Conservation (phyloP, 1,140 invertebrate species). For the Uloborus diversus region DNA sequence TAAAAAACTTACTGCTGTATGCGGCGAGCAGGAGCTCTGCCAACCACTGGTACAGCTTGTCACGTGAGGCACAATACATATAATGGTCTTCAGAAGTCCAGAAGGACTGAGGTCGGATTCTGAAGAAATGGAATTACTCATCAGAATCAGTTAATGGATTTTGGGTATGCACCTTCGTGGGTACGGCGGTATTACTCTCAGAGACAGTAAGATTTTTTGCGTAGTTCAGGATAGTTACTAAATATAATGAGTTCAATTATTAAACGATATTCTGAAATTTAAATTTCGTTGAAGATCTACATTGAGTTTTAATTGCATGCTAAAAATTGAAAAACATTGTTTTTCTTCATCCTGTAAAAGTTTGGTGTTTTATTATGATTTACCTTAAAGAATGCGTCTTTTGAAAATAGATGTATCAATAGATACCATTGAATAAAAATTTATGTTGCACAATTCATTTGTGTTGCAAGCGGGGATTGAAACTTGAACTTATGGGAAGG, state of each 20-base stretch:
- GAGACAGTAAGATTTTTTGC: no score
- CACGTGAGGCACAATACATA: slow-evolving; percentile 26
- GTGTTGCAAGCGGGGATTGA: no score
- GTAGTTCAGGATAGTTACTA: not conserved
- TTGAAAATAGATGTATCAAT: no score
- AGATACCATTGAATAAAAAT: no score
- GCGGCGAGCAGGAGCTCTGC: slow-evolving; percentile 37
- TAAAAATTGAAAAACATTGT: not conserved
- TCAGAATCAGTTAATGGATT: slow-evolving; percentile 11
- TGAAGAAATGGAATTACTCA: slow-evolving; percentile 23
- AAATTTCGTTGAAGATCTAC: not conserved
- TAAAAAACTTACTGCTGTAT: slow-evolving; percentile 37
- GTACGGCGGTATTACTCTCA: no score
- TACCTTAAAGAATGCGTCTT: no score
- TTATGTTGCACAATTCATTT: no score
- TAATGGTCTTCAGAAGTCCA: slow-evolving; percentile 1
- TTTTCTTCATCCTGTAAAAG: not conserved
- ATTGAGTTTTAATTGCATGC: not conserved
- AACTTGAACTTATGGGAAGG: no score
- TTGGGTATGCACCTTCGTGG: not conserved
- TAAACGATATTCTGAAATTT: not conserved
- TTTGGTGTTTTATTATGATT: no score
- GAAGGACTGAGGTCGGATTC: slow-evolving; percentile 14
- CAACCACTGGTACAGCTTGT: slow-evolving; percentile 48
- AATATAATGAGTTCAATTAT: not conserved